These are phyloP conservation scores for Morinoia aosen DNA, from an alignment of 2,888 invertebrate genomes.

Conservation along the genomic window DNA sequence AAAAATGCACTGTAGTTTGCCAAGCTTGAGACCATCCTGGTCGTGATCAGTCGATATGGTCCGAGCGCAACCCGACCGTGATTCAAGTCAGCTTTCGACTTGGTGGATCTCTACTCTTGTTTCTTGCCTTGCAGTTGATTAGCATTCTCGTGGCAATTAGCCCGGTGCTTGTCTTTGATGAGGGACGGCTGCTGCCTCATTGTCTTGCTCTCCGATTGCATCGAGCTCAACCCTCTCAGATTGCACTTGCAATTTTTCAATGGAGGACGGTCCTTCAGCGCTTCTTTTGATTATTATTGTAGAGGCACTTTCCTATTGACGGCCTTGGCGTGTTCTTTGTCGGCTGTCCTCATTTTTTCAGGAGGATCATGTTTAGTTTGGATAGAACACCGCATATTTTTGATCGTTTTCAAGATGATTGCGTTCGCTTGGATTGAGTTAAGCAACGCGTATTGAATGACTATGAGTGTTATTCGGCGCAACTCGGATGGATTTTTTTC, in stretches of 20 bases:
- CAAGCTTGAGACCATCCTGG: neutral
- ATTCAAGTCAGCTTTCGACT: neutral
- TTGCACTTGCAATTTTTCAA: constrained; percentile 17
- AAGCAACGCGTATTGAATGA: neutral
- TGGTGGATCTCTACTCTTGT: neutral
- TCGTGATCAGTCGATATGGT: neutral
- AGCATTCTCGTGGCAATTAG: constrained; percentile 51
- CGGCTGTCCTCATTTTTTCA: neutral
- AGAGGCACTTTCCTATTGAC: constrained; percentile 23
- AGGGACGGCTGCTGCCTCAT: constrained; percentile 23
- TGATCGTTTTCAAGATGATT: neutral
- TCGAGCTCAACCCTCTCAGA: constrained; percentile 32
- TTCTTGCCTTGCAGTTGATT: constrained; percentile 42
- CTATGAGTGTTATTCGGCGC: neutral
- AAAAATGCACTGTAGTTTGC: neutral
- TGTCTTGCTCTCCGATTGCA: constrained; percentile 43
- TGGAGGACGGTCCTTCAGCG: neutral
- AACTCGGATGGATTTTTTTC: neutral
- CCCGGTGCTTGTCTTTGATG: constrained; percentile 44
- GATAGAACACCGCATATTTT: neutral
- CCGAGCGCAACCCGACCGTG: neutral
- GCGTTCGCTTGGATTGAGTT: neutral
- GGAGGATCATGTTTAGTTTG: neutral
- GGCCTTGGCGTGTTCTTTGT: constrained; percentile 32
- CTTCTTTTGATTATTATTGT: constrained; percentile 37